A percentile compares a stretch with the other conserved stretches of the same genome.
phyloP scores from a whole-genome alignment of 2,888 invertebrate species.

The Ochropleura leucogaster region DNA sequence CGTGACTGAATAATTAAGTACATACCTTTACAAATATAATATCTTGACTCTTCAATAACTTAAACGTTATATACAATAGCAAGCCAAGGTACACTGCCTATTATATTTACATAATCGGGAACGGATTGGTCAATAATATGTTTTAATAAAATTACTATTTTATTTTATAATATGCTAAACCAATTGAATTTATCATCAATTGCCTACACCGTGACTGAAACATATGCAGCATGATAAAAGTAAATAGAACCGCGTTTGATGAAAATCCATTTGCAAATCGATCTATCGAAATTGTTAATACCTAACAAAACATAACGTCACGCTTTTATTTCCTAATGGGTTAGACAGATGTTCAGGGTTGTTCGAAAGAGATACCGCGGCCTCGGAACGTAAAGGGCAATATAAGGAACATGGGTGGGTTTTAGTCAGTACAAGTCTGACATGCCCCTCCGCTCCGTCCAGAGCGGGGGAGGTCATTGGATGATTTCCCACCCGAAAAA shows the following conservation, averaged over 20 bases:
- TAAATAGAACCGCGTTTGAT: conserved; percentile 54
- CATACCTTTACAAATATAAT: conserved; percentile 12
- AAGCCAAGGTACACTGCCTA: conserved; percentile 1
- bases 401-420: too few species aligned
- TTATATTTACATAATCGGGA: conserved; percentile 22
- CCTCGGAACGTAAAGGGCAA: too few species aligned
- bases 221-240: conserved; percentile 15
- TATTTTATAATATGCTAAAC: conserved; percentile 20
- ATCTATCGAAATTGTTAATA: conserved; percentile 55
- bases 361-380: too few species aligned
- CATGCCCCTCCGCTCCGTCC: too few species aligned
- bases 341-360: too few species aligned
- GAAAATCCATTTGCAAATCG: conserved; percentile 65
- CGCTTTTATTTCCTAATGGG: neutral
- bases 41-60: conserved; percentile 10
- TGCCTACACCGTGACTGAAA: conserved; percentile 22
- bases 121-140: conserved; percentile 10
- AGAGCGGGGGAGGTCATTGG: too few species aligned
- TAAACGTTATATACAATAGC: conserved; percentile 1
- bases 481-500: too few species aligned
- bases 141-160: conserved; percentile 10
- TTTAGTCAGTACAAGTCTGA: too few species aligned
- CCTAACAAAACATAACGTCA: neutral
- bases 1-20: neutral
- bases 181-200: conserved; percentile 18